Conservation (phyloP, 2,113 vertebrate genomes). For the Illadopsis cleaveri region DNA sequence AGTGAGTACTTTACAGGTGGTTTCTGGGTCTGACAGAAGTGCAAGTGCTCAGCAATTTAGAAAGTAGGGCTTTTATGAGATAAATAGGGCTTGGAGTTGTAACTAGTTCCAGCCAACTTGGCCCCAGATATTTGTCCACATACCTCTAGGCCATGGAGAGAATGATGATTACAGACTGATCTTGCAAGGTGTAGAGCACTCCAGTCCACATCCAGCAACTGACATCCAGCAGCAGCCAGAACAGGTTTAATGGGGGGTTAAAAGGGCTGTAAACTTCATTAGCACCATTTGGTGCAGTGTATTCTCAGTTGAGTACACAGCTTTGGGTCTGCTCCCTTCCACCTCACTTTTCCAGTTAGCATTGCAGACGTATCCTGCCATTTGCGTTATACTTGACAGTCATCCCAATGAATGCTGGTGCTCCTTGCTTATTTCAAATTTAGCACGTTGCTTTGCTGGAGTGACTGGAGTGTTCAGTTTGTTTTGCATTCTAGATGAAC, state of each 20-base stretch:
- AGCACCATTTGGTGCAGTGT: neutral
- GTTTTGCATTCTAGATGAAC: neutral
- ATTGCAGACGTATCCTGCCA: neutral
- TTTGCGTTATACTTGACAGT: neutral
- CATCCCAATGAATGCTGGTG: neutral
- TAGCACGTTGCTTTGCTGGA: neutral
- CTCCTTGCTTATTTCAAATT: neutral
- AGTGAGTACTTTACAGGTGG: neutral
- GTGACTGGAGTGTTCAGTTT: constrained; percentile 6
- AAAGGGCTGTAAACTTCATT: neutral
- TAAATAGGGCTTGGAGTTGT: neutral
- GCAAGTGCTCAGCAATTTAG: neutral
- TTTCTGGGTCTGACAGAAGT: neutral
- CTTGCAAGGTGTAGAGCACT: neutral
- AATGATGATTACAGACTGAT: neutral
- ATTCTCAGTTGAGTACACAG: neutral
- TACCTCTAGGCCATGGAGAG: neutral
- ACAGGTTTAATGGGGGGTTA: neutral
- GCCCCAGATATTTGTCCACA: neutral
- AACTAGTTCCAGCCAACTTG: neutral
- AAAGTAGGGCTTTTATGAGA: neutral
- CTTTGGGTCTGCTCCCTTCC: neutral
- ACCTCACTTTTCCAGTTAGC: neutral
- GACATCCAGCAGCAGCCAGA: neutral
- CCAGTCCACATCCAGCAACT: neutral